A percentile compares a stretch with the other conserved stretches of the same genome.
phyloP scores from a whole-genome alignment of 2,888 invertebrate species.

The Tipula confusa region DNA sequence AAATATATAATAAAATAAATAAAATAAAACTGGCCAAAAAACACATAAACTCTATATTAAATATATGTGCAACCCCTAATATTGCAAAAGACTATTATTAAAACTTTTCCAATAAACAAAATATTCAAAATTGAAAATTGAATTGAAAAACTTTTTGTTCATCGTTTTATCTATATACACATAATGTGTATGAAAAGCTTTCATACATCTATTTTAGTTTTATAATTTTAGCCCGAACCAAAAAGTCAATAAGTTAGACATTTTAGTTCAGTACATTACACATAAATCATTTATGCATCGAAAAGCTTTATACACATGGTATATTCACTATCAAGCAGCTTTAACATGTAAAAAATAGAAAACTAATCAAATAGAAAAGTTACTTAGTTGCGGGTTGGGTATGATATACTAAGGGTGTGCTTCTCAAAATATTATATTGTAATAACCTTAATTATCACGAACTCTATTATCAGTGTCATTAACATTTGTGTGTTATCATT shows the following conservation, averaged over 20 bases:
- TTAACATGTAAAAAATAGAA: background rate
- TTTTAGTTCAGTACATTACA: background rate
- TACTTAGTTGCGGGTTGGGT: background rate
- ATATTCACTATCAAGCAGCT: background rate
- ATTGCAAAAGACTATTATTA: background rate
- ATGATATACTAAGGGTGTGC: background rate
- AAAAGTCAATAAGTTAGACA: background rate
- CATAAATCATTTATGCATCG: background rate
- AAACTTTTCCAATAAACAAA: slow-evolving; percentile 15
- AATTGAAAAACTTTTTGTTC: background rate
- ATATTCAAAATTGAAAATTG: background rate
- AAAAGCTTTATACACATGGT: background rate
- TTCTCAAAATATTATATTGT: background rate
- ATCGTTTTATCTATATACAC: background rate
- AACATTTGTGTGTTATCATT: slow-evolving; percentile 26
- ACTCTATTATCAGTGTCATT: slow-evolving; percentile 28
- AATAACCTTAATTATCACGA: slow-evolving; percentile 27
- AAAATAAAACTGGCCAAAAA: too few species aligned
- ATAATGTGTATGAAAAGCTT: background rate
- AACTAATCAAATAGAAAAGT: background rate
- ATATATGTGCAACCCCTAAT: background rate
- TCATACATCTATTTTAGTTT: background rate
- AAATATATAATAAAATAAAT: too few species aligned
- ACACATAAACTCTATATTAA: too few species aligned
- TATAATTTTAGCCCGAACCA: background rate